Evolutionary conservation across 2,888 invertebrate genomes (phyloP).

Genomic region (Melanchra persicariae): DNA sequence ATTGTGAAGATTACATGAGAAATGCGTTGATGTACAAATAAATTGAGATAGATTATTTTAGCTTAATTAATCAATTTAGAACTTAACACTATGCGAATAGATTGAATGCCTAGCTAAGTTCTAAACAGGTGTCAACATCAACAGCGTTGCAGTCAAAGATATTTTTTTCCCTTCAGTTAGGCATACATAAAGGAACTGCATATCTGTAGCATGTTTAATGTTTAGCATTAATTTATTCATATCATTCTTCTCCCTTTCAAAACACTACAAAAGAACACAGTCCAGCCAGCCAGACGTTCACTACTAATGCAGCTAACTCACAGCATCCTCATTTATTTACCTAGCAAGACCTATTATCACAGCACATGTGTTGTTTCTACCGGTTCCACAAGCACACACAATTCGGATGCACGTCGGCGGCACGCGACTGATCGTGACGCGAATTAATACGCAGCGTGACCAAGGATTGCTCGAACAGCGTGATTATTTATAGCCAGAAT

Average conservation of each 20-base stretch:
- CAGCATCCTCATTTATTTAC: slow-evolving; percentile 9
- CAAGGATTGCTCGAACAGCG: slow-evolving; percentile 42
- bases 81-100: too few relatives aligned
- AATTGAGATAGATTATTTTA: too few relatives aligned
- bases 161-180: too few relatives aligned
- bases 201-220: too few relatives aligned
- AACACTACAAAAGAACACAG: neutral
- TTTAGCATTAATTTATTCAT: too few relatives aligned
- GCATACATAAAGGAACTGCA: too few relatives aligned
- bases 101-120: too few relatives aligned
- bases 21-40: slow-evolving; percentile 16
- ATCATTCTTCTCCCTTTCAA: neutral
- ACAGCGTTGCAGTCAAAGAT: too few relatives aligned
- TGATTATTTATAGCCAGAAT: slow-evolving; percentile 46
- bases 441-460: slow-evolving; percentile 60
- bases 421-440: slow-evolving; percentile 61
- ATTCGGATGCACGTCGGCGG: slow-evolving; percentile 33
- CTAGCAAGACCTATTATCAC: slow-evolving; percentile 6
- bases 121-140: too few relatives aligned
- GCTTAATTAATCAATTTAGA: too few relatives aligned
- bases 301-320: neutral
- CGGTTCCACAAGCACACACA: slow-evolving; percentile 23
- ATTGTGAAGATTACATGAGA: slow-evolving; percentile 14
- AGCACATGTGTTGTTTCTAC: neutral
- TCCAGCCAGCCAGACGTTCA: neutral